Base-by-base conservation (phyloP, 2,113 vertebrate genomes). In the Lophura nycthemera region DNA sequence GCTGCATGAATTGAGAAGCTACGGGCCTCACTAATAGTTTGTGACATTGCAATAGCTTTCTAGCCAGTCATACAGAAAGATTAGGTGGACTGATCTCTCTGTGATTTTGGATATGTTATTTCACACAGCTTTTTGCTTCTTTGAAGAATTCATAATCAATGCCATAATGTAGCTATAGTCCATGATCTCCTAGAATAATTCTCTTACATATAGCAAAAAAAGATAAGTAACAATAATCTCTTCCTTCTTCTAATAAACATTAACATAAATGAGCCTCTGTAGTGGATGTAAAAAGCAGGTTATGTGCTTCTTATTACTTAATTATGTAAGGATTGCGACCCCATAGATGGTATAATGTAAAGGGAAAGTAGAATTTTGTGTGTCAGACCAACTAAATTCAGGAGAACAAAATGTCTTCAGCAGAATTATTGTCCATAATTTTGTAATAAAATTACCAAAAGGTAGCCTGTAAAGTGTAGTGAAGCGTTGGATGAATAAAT, bases 31-130 rank as follows among this genome's bases (percentile, higher is more conserved):
- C 78, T 97, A 95, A 96, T 74, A 76, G 81, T 71, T 75, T 95
- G 90, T 92, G 84, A 93, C 93, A 89, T 93, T 92, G 91, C 92
- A 92, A 91, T 95, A 94, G 92, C 77, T 97, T 91, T 91, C 79
- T 57, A 91, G 92, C 89, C 95, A 97, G 88, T 93, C 91, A 85
- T 92, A 73, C 54, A 79, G 76, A 81, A 93, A 88, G 84, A 56
- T 92, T 82, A 74, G 63, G 92, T 87, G 84, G 95, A 92, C 87
- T 92, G 27, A 40, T 90, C 93, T 91, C 85, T 79, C 86, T 93
- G 83, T 95, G 93, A 96, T 95, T 97, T 95, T 89, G 88, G 89
- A 96, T 94, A 90, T 96, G 90, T 95, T 92, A 94, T 93, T 93
- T 92, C 81, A 86, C 3, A 13, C 32, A 60, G 3, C 76, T 88